phyloP scores from a whole-genome alignment of 2,888 invertebrate species.

The Xanthia togata region DNA sequence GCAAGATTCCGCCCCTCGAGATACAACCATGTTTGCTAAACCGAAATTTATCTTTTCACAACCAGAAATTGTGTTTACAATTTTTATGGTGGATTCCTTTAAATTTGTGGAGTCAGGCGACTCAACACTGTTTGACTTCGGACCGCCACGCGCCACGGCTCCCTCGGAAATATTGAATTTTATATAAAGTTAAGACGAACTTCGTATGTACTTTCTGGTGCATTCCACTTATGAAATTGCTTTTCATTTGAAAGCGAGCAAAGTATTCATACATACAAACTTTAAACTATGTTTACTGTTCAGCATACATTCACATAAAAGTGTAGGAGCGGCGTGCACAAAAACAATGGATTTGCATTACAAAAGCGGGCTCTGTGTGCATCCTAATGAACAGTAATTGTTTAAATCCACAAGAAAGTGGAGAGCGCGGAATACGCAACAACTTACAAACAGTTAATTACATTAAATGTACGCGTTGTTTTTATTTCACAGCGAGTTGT shows the following conservation, averaged over 20 bases:
- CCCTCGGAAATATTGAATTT: conserved; percentile 80
- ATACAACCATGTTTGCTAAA: conserved; percentile 77
- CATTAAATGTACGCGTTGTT: conserved; percentile 73
- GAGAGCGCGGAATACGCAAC: conserved; percentile 72
- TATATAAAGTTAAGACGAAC: conserved; percentile 74
- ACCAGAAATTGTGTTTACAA: conserved; percentile 84
- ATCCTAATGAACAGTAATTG: conserved; percentile 86
- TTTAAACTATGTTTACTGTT: conserved; percentile 63
- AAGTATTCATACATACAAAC: conserved; percentile 39
- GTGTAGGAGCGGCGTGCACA: conserved; percentile 66
- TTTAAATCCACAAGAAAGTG: conserved; percentile 83
- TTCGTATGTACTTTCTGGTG: conserved; percentile 64
- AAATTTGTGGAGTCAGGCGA: conserved; percentile 72
- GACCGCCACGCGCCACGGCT: conserved; percentile 57
- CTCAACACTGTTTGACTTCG: conserved; percentile 73
- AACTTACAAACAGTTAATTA: conserved; percentile 78
- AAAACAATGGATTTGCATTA: conserved; percentile 85
- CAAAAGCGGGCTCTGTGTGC: conserved; percentile 79
- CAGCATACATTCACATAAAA: conserved; percentile 64
- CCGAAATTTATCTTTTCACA: conserved; percentile 82
- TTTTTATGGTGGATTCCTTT: conserved; percentile 80
- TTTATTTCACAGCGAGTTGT: conserved; percentile 58
- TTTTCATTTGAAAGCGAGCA: conserved; percentile 69
- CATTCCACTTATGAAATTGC: conserved; percentile 79
- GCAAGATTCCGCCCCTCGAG: conserved; percentile 78